Evolutionary conservation across 2,113 vertebrate genomes (phyloP).

Genomic region (Bucco capensis): DNA sequence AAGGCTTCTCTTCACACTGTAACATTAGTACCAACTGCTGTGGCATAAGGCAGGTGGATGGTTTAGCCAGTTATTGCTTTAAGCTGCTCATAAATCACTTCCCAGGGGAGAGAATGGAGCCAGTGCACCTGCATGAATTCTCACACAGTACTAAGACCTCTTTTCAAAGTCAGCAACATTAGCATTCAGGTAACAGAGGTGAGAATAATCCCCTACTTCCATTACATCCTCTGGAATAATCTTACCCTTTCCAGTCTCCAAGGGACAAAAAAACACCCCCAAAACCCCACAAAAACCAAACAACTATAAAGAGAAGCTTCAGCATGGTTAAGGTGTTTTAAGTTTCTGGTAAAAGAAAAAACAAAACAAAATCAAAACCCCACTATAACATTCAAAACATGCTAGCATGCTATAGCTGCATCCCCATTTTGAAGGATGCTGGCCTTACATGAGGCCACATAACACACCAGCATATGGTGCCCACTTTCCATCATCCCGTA

Average conservation of each 20-base stretch:
- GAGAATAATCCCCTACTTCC: neutral
- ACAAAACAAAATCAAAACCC: neutral
- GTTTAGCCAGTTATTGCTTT: neutral
- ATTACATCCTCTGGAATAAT: neutral
- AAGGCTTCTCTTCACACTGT: neutral
- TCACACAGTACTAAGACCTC: neutral
- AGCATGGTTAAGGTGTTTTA: neutral
- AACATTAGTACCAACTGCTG: neutral
- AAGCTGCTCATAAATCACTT: slow-evolving; percentile 12
- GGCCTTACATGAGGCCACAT: neutral
- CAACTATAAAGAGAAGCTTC: neutral
- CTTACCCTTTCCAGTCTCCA: neutral
- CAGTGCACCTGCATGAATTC: neutral
- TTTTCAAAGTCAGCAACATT: neutral
- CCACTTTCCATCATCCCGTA: neutral
- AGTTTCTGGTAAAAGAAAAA: neutral
- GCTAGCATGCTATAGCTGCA: neutral
- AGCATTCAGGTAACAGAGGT: neutral
- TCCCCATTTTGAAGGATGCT: neutral
- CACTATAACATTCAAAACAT: neutral
- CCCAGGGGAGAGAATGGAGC: neutral
- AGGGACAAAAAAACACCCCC: neutral
- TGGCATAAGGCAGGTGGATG: neutral
- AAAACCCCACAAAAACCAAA: no score
- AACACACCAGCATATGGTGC: neutral